Evolutionary conservation across 2,797 vertebrate genomes (phyloP).

Genomic region (Orientallactaga sibirica): DNA sequence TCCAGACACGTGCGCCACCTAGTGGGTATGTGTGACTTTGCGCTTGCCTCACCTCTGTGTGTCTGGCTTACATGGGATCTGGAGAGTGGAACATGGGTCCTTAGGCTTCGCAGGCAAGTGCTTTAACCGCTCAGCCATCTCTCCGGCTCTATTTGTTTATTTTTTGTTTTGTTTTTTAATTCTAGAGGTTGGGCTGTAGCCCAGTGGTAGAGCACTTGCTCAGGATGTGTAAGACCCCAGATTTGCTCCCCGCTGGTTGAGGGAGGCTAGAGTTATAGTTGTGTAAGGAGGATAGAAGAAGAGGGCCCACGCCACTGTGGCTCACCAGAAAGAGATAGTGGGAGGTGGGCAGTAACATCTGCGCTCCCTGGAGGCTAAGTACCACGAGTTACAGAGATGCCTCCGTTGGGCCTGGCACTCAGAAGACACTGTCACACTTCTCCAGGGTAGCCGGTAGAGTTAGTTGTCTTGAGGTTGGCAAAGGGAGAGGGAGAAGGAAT

Average conservation of each 20-base stretch:
- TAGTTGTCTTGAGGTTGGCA: background rate
- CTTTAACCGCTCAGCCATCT: too few relatives aligned
- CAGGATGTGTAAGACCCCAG: background rate
- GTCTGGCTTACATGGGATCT: too few relatives aligned
- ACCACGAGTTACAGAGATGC: background rate
- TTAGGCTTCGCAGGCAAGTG: too few relatives aligned
- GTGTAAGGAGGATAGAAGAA: constrained; percentile 31
- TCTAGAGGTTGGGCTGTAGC: background rate
- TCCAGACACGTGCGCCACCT: too few relatives aligned
- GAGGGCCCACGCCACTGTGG: background rate
- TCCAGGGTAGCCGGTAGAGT: background rate
- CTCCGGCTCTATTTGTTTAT: background rate
- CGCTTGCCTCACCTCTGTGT: too few relatives aligned
- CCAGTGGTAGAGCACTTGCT: background rate
- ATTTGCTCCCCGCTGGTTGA: background rate
- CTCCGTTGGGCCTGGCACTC: background rate
- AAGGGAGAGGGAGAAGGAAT: background rate
- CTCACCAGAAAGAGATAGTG: background rate
- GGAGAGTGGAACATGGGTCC: too few relatives aligned
- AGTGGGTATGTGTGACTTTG: too few relatives aligned
- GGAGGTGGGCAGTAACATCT: background rate
- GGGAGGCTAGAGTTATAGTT: background rate
- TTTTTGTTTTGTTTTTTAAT: constrained; percentile 1
- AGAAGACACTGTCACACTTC: background rate
- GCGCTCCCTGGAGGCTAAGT: background rate